These are phyloP conservation scores for Macrostomum cliftonense DNA, from an alignment of 2,888 invertebrate species.

Conservation along the genomic window DNA sequence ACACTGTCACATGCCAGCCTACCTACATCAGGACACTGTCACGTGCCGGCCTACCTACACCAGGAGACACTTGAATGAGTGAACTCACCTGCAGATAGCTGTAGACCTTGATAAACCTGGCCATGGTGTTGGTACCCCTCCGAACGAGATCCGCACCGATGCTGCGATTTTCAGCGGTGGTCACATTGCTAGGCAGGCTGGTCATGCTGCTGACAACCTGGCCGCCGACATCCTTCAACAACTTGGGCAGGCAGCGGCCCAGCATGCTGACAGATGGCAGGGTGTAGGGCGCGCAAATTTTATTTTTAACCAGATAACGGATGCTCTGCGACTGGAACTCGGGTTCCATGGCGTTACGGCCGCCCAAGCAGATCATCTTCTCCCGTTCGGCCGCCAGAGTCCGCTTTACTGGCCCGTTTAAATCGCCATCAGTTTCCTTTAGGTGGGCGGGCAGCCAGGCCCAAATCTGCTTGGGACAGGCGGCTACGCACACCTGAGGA, in stretches of 20 bases:
- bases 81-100: not conserved
- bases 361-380: conserved; percentile 5
- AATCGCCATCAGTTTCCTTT: too few species aligned
- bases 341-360: not conserved
- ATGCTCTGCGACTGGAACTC: not conserved
- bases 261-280: too few species aligned
- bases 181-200: not conserved
- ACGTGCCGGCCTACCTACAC: too few species aligned
- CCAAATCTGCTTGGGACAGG: conserved; percentile 16
- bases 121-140: not conserved
- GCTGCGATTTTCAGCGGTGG: not conserved
- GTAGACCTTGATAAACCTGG: not conserved
- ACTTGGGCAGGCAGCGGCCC: too few species aligned
- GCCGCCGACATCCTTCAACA: too few species aligned
- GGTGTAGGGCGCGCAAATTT: too few species aligned
- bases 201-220: too few species aligned
- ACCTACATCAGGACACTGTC: too few species aligned
- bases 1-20: too few species aligned
- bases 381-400: not conserved
- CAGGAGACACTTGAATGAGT: too few species aligned
- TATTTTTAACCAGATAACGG: not conserved
- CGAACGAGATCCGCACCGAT: not conserved
- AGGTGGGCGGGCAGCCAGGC: not conserved
- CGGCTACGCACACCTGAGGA: conserved; percentile 31
- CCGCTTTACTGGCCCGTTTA: too few species aligned